Evolutionary conservation across 1,140 invertebrate genomes (phyloP), one percentile per base, ranked within the genome.

Genomic region (Agrypnia vestita): DNA sequence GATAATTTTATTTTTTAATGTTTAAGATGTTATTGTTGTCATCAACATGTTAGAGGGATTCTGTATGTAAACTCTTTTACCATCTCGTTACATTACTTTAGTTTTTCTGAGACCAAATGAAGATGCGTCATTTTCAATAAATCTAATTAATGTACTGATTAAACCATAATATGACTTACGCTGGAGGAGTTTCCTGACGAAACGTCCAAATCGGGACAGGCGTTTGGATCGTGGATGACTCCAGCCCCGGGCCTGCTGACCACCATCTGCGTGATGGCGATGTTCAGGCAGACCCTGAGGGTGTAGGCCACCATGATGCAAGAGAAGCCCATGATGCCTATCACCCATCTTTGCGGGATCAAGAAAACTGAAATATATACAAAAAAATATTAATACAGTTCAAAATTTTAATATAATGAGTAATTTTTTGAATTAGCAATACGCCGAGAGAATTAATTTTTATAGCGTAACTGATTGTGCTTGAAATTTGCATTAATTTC

Each of bases 251-350:
- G n/a, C 84, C 84, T 0, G 85, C 71, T 0, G 56, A 87, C 86
- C 0, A 93, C 94, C 95, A 98, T 97, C 84, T 96, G 94, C 15
- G 97, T 96, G 69, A 98, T 97, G 0, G 96, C 96, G 76, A 97
- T 93, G 74, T 95, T 97, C 15, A 98, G 89, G 84, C 95, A 96
- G 3, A 96, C 94, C 49, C 96, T 90, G 93, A 98, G 94, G 8
- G 95, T 94, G 84, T 97, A 98, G 0, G 96, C 93, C 85, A 95
- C 96, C 44, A 94, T 91, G 46, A 96, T 90, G 4, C 94, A 95
- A 80, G 96, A 88, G 83, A 97, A 94, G 12, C 95, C 95, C 92
- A 97, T 92, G 0, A 97, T 85, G 0, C 95, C 94, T 80, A 96
- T 89, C 0, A 95, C 90, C 88, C 94, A 94, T 77, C 94, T 88